Percentiles rank a stretch among this genome's conserved stretches.
Evolutionary conservation across 1,140 invertebrate genomes (phyloP).

Genomic region (Lutraria rhynchaena): DNA sequence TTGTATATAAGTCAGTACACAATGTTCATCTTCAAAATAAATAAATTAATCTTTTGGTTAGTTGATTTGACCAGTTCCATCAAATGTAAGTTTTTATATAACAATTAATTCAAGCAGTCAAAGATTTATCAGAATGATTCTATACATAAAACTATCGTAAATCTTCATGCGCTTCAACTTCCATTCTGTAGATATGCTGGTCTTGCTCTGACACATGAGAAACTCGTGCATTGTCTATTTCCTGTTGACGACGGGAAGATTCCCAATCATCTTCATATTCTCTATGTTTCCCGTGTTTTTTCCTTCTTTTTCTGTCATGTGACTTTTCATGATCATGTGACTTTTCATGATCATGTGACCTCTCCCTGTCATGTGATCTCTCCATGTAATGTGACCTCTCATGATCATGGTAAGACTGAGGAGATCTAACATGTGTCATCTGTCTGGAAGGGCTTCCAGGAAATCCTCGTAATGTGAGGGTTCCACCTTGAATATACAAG

Average conservation of each 20-base stretch:
- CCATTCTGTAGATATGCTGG: slow-evolving; percentile 16
- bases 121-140: too few relatives aligned
- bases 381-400: not conserved
- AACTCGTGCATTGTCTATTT: not conserved
- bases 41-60: too few relatives aligned
- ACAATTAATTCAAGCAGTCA: too few relatives aligned
- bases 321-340: not conserved
- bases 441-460: not conserved
- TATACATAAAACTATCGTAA: slow-evolving; percentile 38
- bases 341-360: slow-evolving; percentile 4
- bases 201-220: slow-evolving; percentile 18
- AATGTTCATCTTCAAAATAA: too few relatives aligned
- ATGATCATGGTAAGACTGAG: not conserved
- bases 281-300: not conserved
- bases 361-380: slow-evolving; percentile 16
- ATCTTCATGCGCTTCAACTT: slow-evolving; percentile 50
- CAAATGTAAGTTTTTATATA: too few relatives aligned
- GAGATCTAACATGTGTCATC: not conserved
- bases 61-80: too few relatives aligned
- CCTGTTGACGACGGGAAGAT: not conserved
- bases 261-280: not conserved
- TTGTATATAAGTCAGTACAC: too few relatives aligned
- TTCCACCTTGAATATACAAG: slow-evolving; percentile 15
- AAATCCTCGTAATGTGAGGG: slow-evolving; percentile 42
- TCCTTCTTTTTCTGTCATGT: not conserved